Base-by-base conservation (phyloP, 2,888 invertebrate genomes). In the Heliconius ismenius region DNA sequence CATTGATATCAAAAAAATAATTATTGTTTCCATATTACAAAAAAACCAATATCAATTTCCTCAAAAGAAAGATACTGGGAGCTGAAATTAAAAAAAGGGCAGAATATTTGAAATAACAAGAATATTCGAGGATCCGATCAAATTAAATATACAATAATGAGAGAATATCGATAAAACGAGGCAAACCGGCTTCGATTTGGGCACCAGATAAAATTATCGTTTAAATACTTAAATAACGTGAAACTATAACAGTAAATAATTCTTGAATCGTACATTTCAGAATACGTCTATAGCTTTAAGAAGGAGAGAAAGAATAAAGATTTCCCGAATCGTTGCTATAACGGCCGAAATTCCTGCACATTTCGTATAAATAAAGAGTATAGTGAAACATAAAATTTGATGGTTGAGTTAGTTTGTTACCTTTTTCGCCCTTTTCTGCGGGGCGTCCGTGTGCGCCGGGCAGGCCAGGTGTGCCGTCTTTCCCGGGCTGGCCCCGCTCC, bases 351-450 rank as follows among this genome's bases (percentile, higher is more conserved):
- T 91, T 91, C 90, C 90, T 88, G 89, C 90, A 89, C 86, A 90
- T 90, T 90, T 85, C 85, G 85, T 86, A 91, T 92, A 93, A 93
- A 93, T 93, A 92, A 90, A 88, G 90, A 90, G 90, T 89, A 91
- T 90, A 90, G 90, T 89, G 89, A 85, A 90, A 90, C 91, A 93
- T 94, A 93, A 93, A 93, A 93, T 92, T 94, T 93, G 90, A 93
- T 92, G 92, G 92, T 89, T 88, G 88, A 92, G 90, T 91, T 88
- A 88, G 86, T 62, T 89, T 84, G 86, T 95, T 95, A 87, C 96
- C 96, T 91, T 96, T 96, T 84, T 96, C 96, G 77, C 97, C 97
- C 89, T 97, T 97, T 85, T 96, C 96, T 15, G 97, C 97, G 74
- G 96, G 96, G 81, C 93, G 88, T 84, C 95, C 88, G 91, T 95